A percentile compares a stretch with the other conserved stretches of the same genome.
Evolutionary conservation across 2,797 vertebrate species (phyloP).

Genomic region (Sebastiscus albofasciatus): DNA sequence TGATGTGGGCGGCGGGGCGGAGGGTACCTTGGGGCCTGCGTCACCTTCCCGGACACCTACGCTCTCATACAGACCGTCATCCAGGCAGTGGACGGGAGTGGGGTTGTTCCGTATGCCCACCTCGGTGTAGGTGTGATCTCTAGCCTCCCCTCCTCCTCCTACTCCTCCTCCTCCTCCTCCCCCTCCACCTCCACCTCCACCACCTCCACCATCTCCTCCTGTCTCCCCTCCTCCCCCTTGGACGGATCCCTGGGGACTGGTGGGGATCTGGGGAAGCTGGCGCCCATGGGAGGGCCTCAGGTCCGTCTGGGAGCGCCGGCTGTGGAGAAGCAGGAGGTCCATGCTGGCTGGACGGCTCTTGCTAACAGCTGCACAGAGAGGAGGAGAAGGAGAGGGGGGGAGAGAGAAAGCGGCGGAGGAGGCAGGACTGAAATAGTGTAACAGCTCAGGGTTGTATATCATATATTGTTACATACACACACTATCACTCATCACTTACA

Average conservation of each 20-base stretch:
- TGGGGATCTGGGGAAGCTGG: slow-evolving; percentile 80
- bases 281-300: slow-evolving; percentile 73
- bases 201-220: slow-evolving; percentile 42
- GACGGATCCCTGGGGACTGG: slow-evolving; percentile 59
- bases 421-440: slow-evolving; percentile 5
- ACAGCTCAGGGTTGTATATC: slow-evolving; percentile 13
- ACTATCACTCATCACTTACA: slow-evolving; percentile 74
- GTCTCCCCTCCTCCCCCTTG: slow-evolving; percentile 57
- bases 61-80: slow-evolving; percentile 84
- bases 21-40: slow-evolving; percentile 44
- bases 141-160: slow-evolving; percentile 48
- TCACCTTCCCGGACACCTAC: slow-evolving; percentile 76
- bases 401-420: background rate
- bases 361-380: slow-evolving; percentile 68
- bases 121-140: slow-evolving; percentile 83
- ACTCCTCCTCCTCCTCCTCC: slow-evolving; percentile 43
- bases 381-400: background rate
- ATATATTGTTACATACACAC: slow-evolving; percentile 22
- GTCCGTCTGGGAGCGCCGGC: slow-evolving; percentile 79
- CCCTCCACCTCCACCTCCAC: slow-evolving; percentile 25
- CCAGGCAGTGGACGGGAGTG: slow-evolving; percentile 68
- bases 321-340: slow-evolving; percentile 85
- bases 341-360: slow-evolving; percentile 86
- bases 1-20: slow-evolving; percentile 54
- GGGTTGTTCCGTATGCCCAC: slow-evolving; percentile 77